Conservation (phyloP, 2,888 invertebrate genomes). For the Fragum sueziense region DNA sequence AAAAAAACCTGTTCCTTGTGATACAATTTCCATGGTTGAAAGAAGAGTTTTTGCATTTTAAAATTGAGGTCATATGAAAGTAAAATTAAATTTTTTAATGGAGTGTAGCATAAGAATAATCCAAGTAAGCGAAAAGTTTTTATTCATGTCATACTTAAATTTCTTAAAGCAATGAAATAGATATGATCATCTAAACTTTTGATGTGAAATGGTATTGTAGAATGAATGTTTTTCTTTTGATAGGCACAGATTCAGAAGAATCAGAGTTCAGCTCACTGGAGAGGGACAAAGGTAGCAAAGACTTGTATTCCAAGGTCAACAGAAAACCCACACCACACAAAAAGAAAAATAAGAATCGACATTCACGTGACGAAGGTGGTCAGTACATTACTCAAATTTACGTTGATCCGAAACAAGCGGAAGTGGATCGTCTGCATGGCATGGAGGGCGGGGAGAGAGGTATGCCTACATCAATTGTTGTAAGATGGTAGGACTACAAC, state of each 20-base stretch:
- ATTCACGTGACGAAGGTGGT: slow-evolving; percentile 22
- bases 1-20: no score
- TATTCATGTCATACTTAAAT: no score
- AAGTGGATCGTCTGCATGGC: slow-evolving; percentile 47
- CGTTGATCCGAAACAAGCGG: slow-evolving; percentile 41
- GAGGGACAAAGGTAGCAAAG: slow-evolving; percentile 84
- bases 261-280: slow-evolving; percentile 92
- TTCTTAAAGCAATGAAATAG: no score
- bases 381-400: slow-evolving; percentile 50
- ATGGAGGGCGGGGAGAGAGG: slow-evolving; percentile 47
- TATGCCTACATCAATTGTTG: slow-evolving; percentile 5
- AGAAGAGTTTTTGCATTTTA: no score
- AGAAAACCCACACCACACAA: slow-evolving; percentile 87
- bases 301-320: slow-evolving; percentile 86
- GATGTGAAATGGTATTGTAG: no score
- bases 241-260: slow-evolving; percentile 92
- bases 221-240: neutral
- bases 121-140: no score
- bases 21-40: no score
- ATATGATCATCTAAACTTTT: no score
- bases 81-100: no score
- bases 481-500: neutral
- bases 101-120: no score
- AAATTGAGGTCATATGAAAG: no score
- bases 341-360: slow-evolving; percentile 85